phyloP scores from a whole-genome alignment of 2,797 vertebrate species.

The Ceryle rudis region DNA sequence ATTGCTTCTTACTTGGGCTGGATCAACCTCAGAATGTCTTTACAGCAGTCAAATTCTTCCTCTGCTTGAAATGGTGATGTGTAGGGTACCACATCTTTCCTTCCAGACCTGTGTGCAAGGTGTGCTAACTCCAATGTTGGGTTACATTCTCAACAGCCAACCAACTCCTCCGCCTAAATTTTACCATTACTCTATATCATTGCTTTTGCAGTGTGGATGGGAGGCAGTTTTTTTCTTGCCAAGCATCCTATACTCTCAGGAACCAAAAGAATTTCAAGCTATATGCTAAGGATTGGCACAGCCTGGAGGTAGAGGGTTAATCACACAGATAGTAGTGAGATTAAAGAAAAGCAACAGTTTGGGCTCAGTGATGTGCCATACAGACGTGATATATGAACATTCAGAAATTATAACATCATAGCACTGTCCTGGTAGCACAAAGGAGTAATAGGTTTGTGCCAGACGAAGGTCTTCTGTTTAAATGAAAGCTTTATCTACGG shows the following conservation, averaged over 20 bases:
- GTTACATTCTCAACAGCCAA: background rate
- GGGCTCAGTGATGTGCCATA: background rate
- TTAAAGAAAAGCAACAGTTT: background rate
- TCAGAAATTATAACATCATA: background rate
- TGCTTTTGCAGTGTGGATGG: background rate
- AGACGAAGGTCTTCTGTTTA: background rate
- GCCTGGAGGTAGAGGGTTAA: background rate
- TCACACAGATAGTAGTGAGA: background rate
- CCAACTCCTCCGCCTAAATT: background rate
- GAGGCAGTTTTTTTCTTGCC: background rate
- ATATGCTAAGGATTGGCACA: rapidly evolving
- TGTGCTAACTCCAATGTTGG: rapidly evolving
- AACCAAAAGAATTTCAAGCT: background rate
- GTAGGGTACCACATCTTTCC: background rate
- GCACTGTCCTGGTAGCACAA: background rate
- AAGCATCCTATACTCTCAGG: background rate
- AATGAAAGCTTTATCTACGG: background rate
- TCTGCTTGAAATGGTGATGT: background rate
- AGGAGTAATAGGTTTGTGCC: background rate
- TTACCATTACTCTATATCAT: background rate
- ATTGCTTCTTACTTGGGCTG: background rate
- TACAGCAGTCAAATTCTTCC: background rate
- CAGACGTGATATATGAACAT: background rate
- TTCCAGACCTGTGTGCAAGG: background rate
- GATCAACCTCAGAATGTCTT: background rate